phyloP scores from a whole-genome alignment of 2,888 invertebrate species.

The Thereva nobilitata region DNA sequence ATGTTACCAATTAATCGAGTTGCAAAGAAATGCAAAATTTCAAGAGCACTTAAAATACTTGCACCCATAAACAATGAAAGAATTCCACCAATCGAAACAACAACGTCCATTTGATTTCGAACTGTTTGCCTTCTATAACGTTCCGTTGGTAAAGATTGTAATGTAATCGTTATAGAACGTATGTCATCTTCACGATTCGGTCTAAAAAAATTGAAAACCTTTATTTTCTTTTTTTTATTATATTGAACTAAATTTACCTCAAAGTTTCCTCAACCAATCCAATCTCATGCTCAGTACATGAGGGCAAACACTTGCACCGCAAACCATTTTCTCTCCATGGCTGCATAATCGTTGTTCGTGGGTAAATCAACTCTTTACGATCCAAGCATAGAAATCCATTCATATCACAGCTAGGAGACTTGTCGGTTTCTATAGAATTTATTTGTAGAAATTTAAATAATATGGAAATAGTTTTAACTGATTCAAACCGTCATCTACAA shows the following conservation, averaged over 20 bases:
- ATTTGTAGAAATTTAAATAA: not conserved
- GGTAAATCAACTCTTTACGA: conserved; percentile 58
- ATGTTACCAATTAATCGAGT: conserved; percentile 2
- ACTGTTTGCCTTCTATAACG: conserved; percentile 60
- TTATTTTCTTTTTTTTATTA: not conserved
- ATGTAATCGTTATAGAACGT: conserved; percentile 38
- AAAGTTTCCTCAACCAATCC: conserved; percentile 52
- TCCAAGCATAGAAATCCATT: conserved; percentile 68
- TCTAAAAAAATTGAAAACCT: conserved; percentile 2
- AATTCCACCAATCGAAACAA: conserved; percentile 65
- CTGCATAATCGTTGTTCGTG: conserved; percentile 61
- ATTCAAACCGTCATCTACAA: conserved; percentile 60
- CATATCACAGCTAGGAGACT: conserved; percentile 61
- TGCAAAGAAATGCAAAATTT: conserved; percentile 63
- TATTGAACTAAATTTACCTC: conserved; percentile 21
- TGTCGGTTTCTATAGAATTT: conserved; percentile 39
- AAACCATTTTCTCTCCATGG: conserved; percentile 65
- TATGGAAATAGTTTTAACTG: not conserved
- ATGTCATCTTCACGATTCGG: not conserved
- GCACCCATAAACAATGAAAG: conserved; percentile 65
- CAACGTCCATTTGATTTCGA: conserved; percentile 56
- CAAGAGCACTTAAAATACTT: conserved; percentile 64
- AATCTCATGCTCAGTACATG: conserved; percentile 71
- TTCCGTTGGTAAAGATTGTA: conserved; percentile 54
- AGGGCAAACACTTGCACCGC: conserved; percentile 68